Conservation (phyloP, 2,113 vertebrate genomes). For the Lepisosteus oculatus region DNA sequence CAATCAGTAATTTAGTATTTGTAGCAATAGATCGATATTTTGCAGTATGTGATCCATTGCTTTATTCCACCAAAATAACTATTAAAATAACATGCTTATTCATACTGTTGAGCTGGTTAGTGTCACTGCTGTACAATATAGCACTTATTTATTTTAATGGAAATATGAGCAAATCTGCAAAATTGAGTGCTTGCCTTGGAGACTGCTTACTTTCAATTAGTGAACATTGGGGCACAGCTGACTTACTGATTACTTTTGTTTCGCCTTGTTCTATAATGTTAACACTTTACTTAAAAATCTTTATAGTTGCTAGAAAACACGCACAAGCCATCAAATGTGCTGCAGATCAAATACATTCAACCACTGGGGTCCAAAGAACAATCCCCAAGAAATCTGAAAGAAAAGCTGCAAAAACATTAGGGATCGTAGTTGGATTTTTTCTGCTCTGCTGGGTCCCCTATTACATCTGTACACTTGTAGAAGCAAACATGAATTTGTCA, state of each 20-base stretch:
- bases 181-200: conserved; percentile 7
- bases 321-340: background rate
- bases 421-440: conserved; percentile 18
- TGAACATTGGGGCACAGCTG: background rate
- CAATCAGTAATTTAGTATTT: conserved; percentile 10
- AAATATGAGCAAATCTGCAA: conserved; percentile 3
- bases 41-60: conserved; percentile 16
- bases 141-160: conserved; percentile 9
- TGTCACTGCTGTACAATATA: conserved; percentile 4
- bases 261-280: conserved; percentile 13
- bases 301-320: conserved; percentile 14
- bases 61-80: conserved; percentile 15
- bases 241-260: background rate
- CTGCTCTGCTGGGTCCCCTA: conserved; percentile 18
- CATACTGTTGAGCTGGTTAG: conserved; percentile 10
- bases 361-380: background rate
- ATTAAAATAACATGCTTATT: background rate
- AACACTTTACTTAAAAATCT: conserved; percentile 11
- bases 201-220: conserved; percentile 6
- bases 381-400: background rate
- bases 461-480: conserved; percentile 7
- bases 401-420: conserved; percentile 18
- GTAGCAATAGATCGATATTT: conserved; percentile 20
- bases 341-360: conserved; percentile 4
- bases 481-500: background rate